Conservation (phyloP, 2,797 vertebrate species). For the Leucoraja ocellata region DNA sequence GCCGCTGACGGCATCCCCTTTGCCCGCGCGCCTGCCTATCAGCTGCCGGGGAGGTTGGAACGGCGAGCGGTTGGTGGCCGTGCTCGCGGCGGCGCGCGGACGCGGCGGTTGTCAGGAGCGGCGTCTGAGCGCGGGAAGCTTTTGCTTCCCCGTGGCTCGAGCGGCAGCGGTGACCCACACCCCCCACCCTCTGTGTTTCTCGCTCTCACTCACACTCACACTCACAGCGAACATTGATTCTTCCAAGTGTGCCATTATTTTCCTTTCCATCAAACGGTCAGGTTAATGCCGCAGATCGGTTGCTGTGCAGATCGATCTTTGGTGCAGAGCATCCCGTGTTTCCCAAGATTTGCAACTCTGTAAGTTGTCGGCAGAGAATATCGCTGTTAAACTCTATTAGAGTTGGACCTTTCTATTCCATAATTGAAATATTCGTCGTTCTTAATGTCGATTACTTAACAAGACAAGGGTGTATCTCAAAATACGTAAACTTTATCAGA, state of each 20-base stretch:
- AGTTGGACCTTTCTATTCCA: not conserved
- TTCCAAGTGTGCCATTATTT: not conserved
- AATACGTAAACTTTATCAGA: too few relatives aligned
- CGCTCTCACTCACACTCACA: too few relatives aligned
- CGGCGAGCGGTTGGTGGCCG: not conserved
- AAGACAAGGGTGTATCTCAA: too few relatives aligned
- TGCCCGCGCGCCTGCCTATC: not conserved
- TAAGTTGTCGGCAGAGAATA: not conserved
- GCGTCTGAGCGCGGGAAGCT: not conserved
- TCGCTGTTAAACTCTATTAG: not conserved
- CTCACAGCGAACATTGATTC: too few relatives aligned
- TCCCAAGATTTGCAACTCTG: not conserved
- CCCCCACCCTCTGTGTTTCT: too few relatives aligned
- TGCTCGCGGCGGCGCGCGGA: not conserved
- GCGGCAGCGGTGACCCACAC: too few relatives aligned
- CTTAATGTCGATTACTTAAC: too few relatives aligned
- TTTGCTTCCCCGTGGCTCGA: too few relatives aligned
- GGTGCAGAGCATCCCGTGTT: not conserved
- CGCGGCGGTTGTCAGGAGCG: not conserved
- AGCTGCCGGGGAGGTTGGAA: not conserved
- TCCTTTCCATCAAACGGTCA: too few relatives aligned
- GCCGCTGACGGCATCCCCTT: not conserved
- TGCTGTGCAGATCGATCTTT: too few relatives aligned
- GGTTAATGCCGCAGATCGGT: too few relatives aligned
- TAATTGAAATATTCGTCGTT: not conserved